A percentile compares a stretch with the other conserved stretches of the same genome.
phyloP scores from a whole-genome alignment of 2,113 vertebrate genomes.

The Harpagus bidentatus region DNA sequence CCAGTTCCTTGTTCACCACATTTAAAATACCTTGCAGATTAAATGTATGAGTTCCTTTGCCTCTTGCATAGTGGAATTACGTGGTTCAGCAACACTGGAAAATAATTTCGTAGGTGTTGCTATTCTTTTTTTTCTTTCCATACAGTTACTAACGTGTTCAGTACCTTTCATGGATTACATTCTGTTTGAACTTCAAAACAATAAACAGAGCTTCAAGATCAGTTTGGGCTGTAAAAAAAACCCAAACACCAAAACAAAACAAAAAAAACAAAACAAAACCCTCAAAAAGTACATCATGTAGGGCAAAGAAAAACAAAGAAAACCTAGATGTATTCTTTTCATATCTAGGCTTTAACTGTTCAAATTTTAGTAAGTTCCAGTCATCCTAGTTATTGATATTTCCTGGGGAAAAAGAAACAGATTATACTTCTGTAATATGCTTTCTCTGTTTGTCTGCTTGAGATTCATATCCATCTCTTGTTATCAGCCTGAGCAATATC shows the following conservation, averaged over 20 bases:
- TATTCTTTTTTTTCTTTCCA: neutral
- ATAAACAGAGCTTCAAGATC: neutral
- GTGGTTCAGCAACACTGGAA: neutral
- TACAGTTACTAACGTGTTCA: neutral
- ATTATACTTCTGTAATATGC: neutral
- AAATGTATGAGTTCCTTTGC: neutral
- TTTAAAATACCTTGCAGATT: neutral
- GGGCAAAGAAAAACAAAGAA: neutral
- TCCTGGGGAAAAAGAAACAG: neutral
- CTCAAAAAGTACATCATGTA: neutral
- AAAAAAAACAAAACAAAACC: neutral
- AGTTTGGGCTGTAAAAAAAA: neutral
- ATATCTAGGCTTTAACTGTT: neutral
- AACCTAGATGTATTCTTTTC: neutral
- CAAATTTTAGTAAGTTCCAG: neutral
- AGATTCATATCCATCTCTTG: neutral
- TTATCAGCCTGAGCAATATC: neutral
- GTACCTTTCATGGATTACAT: neutral
- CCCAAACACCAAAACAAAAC: fast-evolving
- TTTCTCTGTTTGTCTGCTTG: neutral
- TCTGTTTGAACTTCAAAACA: neutral
- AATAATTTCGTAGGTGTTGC: neutral
- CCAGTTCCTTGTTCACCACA: neutral
- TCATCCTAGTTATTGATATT: neutral
- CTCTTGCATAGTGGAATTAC: neutral